Evolutionary conservation across 2,113 vertebrate species (phyloP).

Genomic region (Taurulus bubalis): DNA sequence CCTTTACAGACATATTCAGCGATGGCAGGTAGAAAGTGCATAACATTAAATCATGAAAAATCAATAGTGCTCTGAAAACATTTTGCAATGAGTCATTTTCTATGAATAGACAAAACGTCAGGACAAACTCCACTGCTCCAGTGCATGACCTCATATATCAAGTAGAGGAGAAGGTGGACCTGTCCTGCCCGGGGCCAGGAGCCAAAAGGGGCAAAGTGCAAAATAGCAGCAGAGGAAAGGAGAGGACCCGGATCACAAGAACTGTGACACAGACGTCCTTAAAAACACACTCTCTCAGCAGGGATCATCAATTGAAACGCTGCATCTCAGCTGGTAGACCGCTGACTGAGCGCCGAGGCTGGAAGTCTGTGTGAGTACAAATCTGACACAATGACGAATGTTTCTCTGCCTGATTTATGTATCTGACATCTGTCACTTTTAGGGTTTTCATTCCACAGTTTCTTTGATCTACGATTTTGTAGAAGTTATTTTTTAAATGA

Average conservation of each 20-base stretch:
- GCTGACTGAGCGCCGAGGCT: constrained; percentile 11
- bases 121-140: constrained; percentile 2
- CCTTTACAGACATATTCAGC: background rate
- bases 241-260: constrained; percentile 27
- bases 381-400: background rate
- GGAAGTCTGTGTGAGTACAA: constrained; percentile 58
- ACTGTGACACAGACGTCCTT: constrained; percentile 19
- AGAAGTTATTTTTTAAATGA: background rate
- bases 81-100: background rate
- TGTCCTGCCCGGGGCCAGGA: constrained; percentile 3
- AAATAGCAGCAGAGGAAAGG: constrained; percentile 13
- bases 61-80: background rate
- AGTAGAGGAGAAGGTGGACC: background rate
- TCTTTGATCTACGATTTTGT: background rate
- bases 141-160: constrained; percentile 5
- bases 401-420: background rate
- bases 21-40: background rate
- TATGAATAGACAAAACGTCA: background rate
- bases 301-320: constrained; percentile 25
- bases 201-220: constrained; percentile 72
- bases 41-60: background rate
- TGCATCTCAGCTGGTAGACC: constrained; percentile 13
- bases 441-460: background rate
- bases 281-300: constrained; percentile 13
- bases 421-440: constrained; percentile 2